A percentile compares a stretch with the other conserved stretches of the same genome.
These are phyloP conservation scores for Penaeus vannamei DNA, from an alignment of 1,140 invertebrate species.

Conservation along the genomic window DNA sequence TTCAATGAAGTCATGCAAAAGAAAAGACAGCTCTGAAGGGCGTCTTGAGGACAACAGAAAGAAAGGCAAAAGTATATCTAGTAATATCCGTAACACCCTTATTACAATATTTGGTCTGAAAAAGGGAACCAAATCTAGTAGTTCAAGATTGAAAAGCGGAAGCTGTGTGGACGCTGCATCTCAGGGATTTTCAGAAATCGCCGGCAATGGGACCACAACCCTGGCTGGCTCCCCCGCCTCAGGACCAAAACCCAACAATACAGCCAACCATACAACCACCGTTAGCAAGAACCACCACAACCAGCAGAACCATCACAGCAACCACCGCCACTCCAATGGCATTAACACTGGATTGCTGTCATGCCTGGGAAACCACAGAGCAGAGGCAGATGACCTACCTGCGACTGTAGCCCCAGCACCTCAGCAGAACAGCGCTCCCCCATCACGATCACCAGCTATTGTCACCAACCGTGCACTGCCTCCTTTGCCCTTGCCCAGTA, in stretches of 20 bases:
- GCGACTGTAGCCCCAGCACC: conserved; percentile 14
- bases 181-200: conserved; percentile 64
- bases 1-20: conserved; percentile 59
- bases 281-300: conserved; percentile 6
- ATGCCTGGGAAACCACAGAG: conserved; percentile 52
- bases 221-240: conserved; percentile 60
- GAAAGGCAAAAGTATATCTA: conserved; percentile 62
- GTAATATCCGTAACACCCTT: conserved; percentile 60
- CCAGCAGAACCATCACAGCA: conserved; percentile 55
- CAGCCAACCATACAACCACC: conserved; percentile 21
- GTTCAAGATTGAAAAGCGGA: conserved; percentile 60
- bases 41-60: conserved; percentile 58
- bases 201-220: conserved; percentile 56
- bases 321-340: conserved; percentile 57
- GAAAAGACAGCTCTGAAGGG: conserved; percentile 56
- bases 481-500: conserved; percentile 78
- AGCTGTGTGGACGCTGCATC: conserved; percentile 61
- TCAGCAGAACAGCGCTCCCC: conserved; percentile 23
- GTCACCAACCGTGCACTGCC: conserved; percentile 80
- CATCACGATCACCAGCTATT: conserved; percentile 54
- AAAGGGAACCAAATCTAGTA: conserved; percentile 57
- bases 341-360: conserved; percentile 56
- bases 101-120: conserved; percentile 63
- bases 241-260: conserved; percentile 57
- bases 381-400: conserved; percentile 51